These are phyloP conservation scores for Sinohyriopsis cumingii DNA, from an alignment of 2,888 invertebrate genomes.

Conservation along the genomic window DNA sequence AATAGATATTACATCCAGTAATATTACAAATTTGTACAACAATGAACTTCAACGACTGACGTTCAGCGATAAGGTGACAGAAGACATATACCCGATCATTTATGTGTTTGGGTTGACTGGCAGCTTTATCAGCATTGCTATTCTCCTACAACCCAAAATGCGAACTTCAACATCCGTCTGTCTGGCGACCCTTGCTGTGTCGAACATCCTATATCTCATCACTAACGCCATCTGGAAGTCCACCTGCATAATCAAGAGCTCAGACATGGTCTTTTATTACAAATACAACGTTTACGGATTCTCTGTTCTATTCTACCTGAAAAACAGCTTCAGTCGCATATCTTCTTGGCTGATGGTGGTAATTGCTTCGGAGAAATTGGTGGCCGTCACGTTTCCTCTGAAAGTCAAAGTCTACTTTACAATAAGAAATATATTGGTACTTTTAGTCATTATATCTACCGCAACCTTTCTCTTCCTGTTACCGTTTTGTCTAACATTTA, in stretches of 20 bases:
- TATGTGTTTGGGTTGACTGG: constrained; percentile 32
- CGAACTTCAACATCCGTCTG: constrained; percentile 8
- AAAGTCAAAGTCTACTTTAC: constrained; percentile 31
- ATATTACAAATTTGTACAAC: too few species aligned
- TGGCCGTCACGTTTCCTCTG: constrained; percentile 40
- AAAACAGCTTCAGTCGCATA: constrained; percentile 33
- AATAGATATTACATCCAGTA: too few species aligned
- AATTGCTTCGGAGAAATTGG: constrained; percentile 32
- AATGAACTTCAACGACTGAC: too few species aligned
- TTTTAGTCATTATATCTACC: constrained; percentile 25
- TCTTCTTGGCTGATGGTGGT: constrained; percentile 37
- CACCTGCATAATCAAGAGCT: constrained; percentile 26
- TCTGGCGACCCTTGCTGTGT: constrained; percentile 31
- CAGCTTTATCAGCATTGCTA: constrained; percentile 30
- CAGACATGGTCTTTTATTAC: constrained; percentile 19
- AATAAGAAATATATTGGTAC: constrained; percentile 22
- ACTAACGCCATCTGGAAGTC: constrained; percentile 37
- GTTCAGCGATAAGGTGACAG: constrained; percentile 7
- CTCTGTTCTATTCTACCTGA: constrained; percentile 32
- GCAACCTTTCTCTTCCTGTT: constrained; percentile 20
- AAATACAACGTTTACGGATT: constrained; percentile 27
- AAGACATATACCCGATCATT: constrained; percentile 38
- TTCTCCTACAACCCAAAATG: constrained; percentile 7
- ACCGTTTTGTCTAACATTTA: constrained; percentile 14
- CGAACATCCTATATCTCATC: constrained; percentile 32